Conservation (phyloP, 2,113 vertebrate species). For the Thinocorus orbignyianus region DNA sequence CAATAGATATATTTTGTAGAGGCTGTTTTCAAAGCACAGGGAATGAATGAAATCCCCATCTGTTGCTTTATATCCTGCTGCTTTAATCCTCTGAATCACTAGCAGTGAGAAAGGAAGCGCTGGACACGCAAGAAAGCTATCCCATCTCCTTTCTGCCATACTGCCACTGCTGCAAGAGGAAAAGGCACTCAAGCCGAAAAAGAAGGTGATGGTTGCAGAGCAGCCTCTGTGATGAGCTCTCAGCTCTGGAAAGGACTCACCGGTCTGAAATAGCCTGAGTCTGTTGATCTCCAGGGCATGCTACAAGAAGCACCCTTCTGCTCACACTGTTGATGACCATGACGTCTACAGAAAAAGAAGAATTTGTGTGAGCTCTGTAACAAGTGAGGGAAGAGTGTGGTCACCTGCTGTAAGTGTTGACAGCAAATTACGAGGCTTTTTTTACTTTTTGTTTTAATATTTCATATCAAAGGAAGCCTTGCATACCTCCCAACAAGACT, state of each 20-base stretch:
- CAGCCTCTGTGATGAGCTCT: background rate
- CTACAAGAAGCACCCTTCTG: background rate
- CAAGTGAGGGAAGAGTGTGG: background rate
- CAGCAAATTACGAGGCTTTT: background rate
- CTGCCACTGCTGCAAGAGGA: background rate
- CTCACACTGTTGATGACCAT: background rate
- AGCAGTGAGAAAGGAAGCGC: background rate
- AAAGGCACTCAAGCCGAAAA: background rate
- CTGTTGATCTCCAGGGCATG: background rate
- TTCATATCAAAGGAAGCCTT: background rate
- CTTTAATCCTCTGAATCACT: constrained; percentile 34
- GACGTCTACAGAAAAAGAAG: background rate
- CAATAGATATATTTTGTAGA: background rate
- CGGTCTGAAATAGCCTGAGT: background rate
- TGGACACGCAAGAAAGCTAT: background rate
- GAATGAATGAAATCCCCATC: constrained; percentile 55
- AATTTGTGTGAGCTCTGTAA: background rate
- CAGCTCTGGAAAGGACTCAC: background rate
- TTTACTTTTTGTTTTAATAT: background rate
- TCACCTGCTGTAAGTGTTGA: background rate
- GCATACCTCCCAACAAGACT: background rate
- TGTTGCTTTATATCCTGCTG: constrained; percentile 26
- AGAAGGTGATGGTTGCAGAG: background rate
- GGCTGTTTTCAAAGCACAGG: background rate
- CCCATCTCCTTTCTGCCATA: background rate